Conservation (phyloP, 2,888 invertebrate species). For the Eupithecia exiguata region DNA sequence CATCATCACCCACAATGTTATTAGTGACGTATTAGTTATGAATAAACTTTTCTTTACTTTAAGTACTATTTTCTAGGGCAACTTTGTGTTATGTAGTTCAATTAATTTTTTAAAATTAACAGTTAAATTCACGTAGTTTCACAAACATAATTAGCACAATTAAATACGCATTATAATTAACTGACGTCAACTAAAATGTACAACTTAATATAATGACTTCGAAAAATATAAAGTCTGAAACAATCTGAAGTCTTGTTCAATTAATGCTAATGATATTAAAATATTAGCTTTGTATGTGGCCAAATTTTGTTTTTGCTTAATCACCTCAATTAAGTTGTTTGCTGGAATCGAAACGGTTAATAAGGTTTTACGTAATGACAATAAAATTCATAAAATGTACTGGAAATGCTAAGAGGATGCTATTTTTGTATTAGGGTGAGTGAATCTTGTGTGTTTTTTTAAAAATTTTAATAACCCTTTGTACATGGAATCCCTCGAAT, state of each 20-base stretch:
- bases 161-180: background rate
- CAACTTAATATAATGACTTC: background rate
- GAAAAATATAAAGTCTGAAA: background rate
- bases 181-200: background rate
- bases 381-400: background rate
- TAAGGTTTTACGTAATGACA: background rate
- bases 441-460: too few species aligned
- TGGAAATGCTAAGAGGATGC: background rate
- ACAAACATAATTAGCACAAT: background rate
- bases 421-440: too few species aligned
- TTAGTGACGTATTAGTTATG: too few species aligned
- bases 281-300: constrained; percentile 33
- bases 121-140: background rate
- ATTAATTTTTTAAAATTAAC: background rate
- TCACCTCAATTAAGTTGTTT: constrained; percentile 9
- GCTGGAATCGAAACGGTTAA: constrained; percentile 1
- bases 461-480: too few species aligned
- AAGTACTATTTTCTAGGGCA: too few species aligned
- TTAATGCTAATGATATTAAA: constrained; percentile 48
- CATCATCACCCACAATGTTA: too few species aligned
- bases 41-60: too few species aligned
- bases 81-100: background rate
- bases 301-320: constrained; percentile 13
- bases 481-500: too few species aligned
- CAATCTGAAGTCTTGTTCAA: background rate